Evolutionary conservation across 2,888 invertebrate species (phyloP).

Genomic region (Cartodere bifasciata): DNA sequence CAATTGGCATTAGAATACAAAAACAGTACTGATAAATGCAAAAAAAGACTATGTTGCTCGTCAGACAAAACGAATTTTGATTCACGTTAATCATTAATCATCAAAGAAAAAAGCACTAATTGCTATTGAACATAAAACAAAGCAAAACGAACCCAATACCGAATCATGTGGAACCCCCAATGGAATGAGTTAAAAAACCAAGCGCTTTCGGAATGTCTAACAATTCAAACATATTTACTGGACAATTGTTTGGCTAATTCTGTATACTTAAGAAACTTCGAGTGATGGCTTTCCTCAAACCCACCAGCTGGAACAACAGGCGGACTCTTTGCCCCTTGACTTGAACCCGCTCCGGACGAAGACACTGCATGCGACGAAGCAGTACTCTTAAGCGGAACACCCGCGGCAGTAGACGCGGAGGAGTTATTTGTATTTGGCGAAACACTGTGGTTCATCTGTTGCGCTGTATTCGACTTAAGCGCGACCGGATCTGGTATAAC

Average conservation of each 20-base stretch:
- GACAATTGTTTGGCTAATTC: slow-evolving; percentile 97
- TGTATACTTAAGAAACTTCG: slow-evolving; percentile 96
- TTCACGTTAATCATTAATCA: too few relatives aligned
- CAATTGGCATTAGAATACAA: too few relatives aligned
- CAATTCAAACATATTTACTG: slow-evolving; percentile 81
- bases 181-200: too few relatives aligned
- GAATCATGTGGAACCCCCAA: too few relatives aligned
- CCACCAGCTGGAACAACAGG: slow-evolving; percentile 40
- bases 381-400: slow-evolving; percentile 26
- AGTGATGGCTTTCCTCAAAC: slow-evolving; percentile 86
- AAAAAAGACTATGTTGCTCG: neutral
- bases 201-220: slow-evolving; percentile 9
- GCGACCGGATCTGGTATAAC: slow-evolving; percentile 64
- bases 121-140: too few relatives aligned
- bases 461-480: slow-evolving; percentile 37
- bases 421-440: too few relatives aligned
- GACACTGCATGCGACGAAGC: slow-evolving; percentile 22
- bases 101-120: too few relatives aligned
- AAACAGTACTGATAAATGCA: slow-evolving; percentile 22
- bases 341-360: slow-evolving; percentile 14
- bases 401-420: slow-evolving; percentile 21
- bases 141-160: too few relatives aligned
- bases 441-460: too few relatives aligned
- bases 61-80: too few relatives aligned
- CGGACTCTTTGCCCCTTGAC: slow-evolving; percentile 30